These are phyloP conservation scores for Pherbina coryleti DNA, from an alignment of 2,888 invertebrate genomes.

Conservation along the genomic window DNA sequence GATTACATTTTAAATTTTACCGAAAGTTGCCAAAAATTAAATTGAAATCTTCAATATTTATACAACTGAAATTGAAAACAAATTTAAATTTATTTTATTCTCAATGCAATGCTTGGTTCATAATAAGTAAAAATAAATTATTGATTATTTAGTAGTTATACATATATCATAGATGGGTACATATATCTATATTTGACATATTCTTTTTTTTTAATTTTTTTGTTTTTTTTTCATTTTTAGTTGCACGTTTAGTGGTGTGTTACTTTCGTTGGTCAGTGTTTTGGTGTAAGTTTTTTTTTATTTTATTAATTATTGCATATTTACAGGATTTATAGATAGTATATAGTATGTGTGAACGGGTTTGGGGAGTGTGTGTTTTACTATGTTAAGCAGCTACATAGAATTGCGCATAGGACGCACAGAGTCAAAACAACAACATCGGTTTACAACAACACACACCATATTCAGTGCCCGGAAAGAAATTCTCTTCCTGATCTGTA, in stretches of 20 bases:
- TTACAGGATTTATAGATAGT: constrained; percentile 2
- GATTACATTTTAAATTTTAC: too few relatives aligned
- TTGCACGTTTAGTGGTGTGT: constrained; percentile 34
- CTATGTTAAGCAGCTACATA: neutral
- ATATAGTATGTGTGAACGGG: neutral
- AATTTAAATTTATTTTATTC: neutral
- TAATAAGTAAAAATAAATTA: neutral
- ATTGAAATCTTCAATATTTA: too few relatives aligned
- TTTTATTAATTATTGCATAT: constrained; percentile 9
- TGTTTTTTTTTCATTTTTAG: neutral
- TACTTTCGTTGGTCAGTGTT: neutral
- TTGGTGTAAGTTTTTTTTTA: neutral
- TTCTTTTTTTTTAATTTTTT: too few relatives aligned
- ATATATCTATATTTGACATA: too few relatives aligned
- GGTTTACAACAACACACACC: constrained; percentile 59
- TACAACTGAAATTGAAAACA: too few relatives aligned
- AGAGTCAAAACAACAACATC: neutral
- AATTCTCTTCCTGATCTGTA: constrained; percentile 75
- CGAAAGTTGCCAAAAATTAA: too few relatives aligned
- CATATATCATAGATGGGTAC: neutral
- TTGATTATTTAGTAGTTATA: neutral
- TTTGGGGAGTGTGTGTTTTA: neutral
- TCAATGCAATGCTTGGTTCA: neutral
- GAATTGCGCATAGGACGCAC: neutral
- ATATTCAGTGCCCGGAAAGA: constrained; percentile 68